Conservation (phyloP, 2,888 invertebrate genomes). For the Rhagonycha lutea region DNA sequence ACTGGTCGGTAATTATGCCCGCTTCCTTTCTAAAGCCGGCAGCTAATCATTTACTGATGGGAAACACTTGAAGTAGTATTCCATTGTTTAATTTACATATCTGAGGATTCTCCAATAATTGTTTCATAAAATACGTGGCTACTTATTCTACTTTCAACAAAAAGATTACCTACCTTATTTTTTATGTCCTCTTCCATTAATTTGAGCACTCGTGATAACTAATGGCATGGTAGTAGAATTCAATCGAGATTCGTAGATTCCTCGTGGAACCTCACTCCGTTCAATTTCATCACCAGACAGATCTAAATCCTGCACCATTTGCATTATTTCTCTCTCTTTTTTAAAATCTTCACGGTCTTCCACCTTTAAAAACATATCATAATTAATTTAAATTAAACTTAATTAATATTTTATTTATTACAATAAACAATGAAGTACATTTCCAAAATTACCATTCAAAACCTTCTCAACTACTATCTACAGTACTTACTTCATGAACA, state of each 20-base stretch:
- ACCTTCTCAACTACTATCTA: too few relatives aligned
- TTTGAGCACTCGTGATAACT: constrained; percentile 44
- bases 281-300: constrained; percentile 78
- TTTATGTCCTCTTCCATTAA: constrained; percentile 42
- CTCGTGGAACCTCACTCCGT: constrained; percentile 67
- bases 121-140: neutral
- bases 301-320: constrained; percentile 89
- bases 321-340: constrained; percentile 89
- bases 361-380: constrained; percentile 55
- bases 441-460: constrained; percentile 1
- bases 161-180: constrained; percentile 15
- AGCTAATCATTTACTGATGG: constrained; percentile 10
- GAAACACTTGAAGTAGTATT: constrained; percentile 1
- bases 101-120: neutral
- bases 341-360: constrained; percentile 77
- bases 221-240: constrained; percentile 47
- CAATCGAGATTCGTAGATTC: constrained; percentile 59
- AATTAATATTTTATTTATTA: neutral
- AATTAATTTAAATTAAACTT: constrained; percentile 3
- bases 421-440: neutral
- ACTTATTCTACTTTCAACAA: neutral
- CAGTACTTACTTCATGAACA: constrained; percentile 49
- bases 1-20: constrained; percentile 1
- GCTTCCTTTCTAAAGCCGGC: constrained; percentile 10
- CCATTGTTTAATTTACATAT: constrained; percentile 2